Percentiles rank a stretch among this genome's conserved stretches.
Evolutionary conservation across 2,888 invertebrate species (phyloP).

Genomic region (Ametastegia equiseti): DNA sequence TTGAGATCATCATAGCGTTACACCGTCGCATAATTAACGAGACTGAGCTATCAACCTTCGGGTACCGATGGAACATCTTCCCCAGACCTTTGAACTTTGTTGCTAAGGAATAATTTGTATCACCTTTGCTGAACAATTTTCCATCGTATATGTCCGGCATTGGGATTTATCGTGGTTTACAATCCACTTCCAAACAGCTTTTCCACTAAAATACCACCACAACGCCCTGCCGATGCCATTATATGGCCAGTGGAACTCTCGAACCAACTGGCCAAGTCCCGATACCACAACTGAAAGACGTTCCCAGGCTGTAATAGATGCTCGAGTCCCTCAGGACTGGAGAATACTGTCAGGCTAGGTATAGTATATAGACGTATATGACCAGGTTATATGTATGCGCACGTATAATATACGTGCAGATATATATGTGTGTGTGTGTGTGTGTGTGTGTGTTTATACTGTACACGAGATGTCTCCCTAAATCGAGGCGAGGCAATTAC

Average conservation of each 20-base stretch:
- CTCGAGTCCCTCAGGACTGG: constrained; percentile 25
- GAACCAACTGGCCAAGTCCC: constrained; percentile 24
- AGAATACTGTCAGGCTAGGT: constrained; percentile 2
- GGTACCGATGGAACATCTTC: too few species aligned
- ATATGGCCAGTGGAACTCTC: not conserved
- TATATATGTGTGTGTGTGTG: not conserved
- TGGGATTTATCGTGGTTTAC: constrained; percentile 58
- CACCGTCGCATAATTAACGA: not conserved
- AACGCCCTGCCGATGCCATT: not conserved
- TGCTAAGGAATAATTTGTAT: not conserved
- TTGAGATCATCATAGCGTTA: not conserved
- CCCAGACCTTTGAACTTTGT: not conserved
- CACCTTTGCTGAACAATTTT: constrained; percentile 56
- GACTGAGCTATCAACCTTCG: not conserved
- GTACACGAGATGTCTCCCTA: not conserved
- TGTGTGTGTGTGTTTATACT: not conserved
- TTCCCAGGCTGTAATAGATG: constrained; percentile 30
- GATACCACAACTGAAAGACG: constrained; percentile 39
- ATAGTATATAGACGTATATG: constrained; percentile 8
- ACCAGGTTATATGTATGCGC: not conserved
- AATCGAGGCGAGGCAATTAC: constrained; percentile 3
- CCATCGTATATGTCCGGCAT: not conserved
- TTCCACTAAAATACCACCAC: constrained; percentile 7
- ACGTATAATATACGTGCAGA: not conserved
- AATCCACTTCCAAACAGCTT: constrained; percentile 56